A percentile compares a stretch with the other conserved stretches of the same genome.
Evolutionary conservation across 2,797 vertebrate species (phyloP).

Genomic region (Helicolenus hilgendorfi): DNA sequence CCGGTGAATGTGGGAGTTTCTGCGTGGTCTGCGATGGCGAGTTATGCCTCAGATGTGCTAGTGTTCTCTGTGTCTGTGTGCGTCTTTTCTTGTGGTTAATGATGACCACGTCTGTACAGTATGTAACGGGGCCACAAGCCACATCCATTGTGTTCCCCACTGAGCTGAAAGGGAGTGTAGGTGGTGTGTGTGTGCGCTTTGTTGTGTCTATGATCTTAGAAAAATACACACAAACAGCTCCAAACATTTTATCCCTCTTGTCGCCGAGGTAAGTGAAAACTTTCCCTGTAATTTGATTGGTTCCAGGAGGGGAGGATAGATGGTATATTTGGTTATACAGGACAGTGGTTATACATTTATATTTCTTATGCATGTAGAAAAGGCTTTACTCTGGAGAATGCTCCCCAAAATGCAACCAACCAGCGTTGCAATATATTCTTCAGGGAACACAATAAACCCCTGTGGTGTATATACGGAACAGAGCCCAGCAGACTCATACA

Average conservation of each 20-base stretch:
- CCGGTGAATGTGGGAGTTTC: constrained; percentile 33
- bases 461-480: neutral
- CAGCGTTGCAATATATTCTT: neutral
- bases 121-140: constrained; percentile 47
- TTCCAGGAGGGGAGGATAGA: constrained; percentile 4
- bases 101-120: constrained; percentile 58
- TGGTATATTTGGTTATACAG: neutral
- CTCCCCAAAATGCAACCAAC: neutral
- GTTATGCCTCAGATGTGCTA: constrained; percentile 15
- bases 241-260: constrained; percentile 35
- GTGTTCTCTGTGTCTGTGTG: constrained; percentile 2
- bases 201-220: constrained; percentile 50
- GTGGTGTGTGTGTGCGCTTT: constrained; percentile 41
- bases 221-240: constrained; percentile 43
- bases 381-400: neutral
- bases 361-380: neutral
- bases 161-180: constrained; percentile 68
- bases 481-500: constrained; percentile 9
- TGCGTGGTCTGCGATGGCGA: constrained; percentile 43
- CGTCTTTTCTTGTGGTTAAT: constrained; percentile 70
- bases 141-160: constrained; percentile 36
- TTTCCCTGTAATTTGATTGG: neutral
- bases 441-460: constrained; percentile 1
- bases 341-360: neutral
- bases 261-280: constrained; percentile 12